Base-by-base conservation (phyloP, 2,888 invertebrate species). In the Drosophila fulvimacula region DNA sequence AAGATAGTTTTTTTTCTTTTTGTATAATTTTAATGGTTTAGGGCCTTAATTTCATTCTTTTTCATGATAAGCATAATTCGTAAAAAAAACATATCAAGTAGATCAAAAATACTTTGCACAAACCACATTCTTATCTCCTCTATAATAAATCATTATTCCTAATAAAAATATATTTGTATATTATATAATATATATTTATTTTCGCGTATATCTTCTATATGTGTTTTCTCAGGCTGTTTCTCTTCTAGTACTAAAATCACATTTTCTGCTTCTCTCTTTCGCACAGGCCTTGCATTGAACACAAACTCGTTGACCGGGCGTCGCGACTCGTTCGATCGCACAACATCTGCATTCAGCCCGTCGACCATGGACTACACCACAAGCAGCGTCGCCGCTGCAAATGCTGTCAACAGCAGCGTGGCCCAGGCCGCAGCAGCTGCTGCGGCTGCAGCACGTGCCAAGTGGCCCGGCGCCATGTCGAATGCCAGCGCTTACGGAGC, bases 301-400 rank as follows among this genome's bases (percentile, higher is more conserved):
- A 95, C 94, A 80, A 93, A 93, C 78, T 94, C 95, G 64, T 94
- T 95, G 84, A 94, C 94, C 71, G 96, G 95, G 65, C 94, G 96
- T 81, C 94, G 96, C 74, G 96, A 96, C 92, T 96, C 96, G 30
- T 96, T 96, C 93, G 95, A 96, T 91, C 94, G 96, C 80, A 95
- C 95, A 90, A 95, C 95, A 83, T 96, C 96, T 66, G 95, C 95
- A 76, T 96, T 96, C 91, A 96, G 95, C 79, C 96, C 96, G 62
- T 95, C 95, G 73, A 93, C 96, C 89, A 95, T 96, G 90, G 96
- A 95, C 92, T 94, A 94, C 90, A 89, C 90, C 71, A 91, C 92
- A 79, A 89, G 93, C 92, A 89, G 91, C 55, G 88, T 90, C 17
- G 87, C 93, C 77, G 90, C 76, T 17, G 73, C 91, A 7, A 86